phyloP scores from a whole-genome alignment of 2,888 invertebrate genomes.

The Hydropsyche betteni region DNA sequence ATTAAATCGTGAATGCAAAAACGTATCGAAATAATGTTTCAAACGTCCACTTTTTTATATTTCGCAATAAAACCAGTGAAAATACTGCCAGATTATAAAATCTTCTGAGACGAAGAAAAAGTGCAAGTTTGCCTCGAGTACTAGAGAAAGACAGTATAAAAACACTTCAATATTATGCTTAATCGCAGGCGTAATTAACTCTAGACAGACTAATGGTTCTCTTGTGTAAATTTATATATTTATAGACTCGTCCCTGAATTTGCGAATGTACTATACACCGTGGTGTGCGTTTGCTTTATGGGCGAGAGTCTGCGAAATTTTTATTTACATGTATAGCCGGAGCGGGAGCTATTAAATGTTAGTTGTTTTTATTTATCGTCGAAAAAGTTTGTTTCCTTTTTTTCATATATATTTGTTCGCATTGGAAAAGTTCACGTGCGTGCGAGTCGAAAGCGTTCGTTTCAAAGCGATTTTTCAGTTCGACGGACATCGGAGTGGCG shows the following conservation, averaged over 20 bases:
- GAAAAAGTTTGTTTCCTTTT: too few species aligned
- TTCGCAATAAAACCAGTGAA: too few species aligned
- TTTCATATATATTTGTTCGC: too few species aligned
- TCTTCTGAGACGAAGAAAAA: slow-evolving; percentile 5
- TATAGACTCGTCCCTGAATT: too few species aligned
- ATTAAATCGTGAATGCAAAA: too few species aligned
- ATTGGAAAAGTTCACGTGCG: too few species aligned
- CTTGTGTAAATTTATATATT: background rate
- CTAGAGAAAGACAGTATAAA: background rate
- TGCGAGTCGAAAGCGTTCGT: too few species aligned
- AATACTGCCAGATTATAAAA: background rate
- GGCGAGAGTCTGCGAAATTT: background rate
- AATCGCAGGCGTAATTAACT: slow-evolving; percentile 6
- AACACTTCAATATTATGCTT: slow-evolving; percentile 16
- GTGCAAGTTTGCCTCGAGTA: background rate
- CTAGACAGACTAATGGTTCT: slow-evolving; percentile 10
- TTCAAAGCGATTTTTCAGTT: too few species aligned
- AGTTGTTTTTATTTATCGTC: slow-evolving; percentile 16
- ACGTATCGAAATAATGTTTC: too few species aligned
- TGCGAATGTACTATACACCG: too few species aligned
- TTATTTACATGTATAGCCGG: background rate
- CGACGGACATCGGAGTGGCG: too few species aligned
- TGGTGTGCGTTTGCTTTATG: background rate
- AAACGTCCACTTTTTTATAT: too few species aligned
- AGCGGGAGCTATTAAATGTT: slow-evolving; percentile 4